Conservation (phyloP, 2,888 invertebrate species). For the Cheilosia vulpina region DNA sequence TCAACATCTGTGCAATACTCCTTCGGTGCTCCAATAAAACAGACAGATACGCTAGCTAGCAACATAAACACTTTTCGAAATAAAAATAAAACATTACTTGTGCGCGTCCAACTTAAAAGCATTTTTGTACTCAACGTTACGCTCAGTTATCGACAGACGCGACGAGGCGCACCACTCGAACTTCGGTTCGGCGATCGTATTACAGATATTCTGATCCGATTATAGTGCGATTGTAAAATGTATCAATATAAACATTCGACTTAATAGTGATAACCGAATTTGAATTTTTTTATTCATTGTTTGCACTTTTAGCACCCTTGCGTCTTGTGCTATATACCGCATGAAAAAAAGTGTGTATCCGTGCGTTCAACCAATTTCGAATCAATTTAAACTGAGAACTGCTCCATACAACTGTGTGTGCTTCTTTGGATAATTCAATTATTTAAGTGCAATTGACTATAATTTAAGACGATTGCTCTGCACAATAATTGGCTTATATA, state of each 20-base stretch:
- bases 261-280: constrained; percentile 31
- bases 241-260: constrained; percentile 26
- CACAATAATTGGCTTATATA: constrained; percentile 21
- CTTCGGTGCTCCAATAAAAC: constrained; percentile 20
- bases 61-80: not conserved
- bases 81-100: constrained; percentile 30
- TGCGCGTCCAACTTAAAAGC: constrained; percentile 68
- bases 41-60: not conserved
- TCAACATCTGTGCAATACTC: constrained; percentile 5
- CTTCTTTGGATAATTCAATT: constrained; percentile 56
- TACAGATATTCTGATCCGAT: constrained; percentile 10
- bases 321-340: not conserved
- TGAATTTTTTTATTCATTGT: no score
- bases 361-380: constrained; percentile 21
- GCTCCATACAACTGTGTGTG: not conserved
- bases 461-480: constrained; percentile 50
- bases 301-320: not conserved
- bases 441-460: constrained; percentile 62
- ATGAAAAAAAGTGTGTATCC: not conserved
- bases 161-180: constrained; percentile 36
- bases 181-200: not conserved
- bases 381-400: constrained; percentile 37
- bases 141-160: constrained; percentile 67
- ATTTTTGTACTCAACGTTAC: constrained; percentile 60
- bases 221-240: constrained; percentile 10